Conservation (phyloP, 2,797 vertebrate species). For the Craterocephalus amniculus region DNA sequence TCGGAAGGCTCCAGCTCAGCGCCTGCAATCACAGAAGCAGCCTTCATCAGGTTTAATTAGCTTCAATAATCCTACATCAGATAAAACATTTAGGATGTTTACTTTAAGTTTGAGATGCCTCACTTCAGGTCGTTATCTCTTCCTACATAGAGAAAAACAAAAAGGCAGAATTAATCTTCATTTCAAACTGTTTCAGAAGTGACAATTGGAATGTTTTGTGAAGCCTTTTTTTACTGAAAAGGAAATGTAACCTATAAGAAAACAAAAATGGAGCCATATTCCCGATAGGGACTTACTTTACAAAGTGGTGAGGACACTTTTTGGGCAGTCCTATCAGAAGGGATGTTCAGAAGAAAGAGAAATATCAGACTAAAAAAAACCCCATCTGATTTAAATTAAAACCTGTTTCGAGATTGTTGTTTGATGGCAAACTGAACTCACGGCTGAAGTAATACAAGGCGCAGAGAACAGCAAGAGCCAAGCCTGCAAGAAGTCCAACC, state of each 20-base stretch:
- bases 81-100: slow-evolving; percentile 1
- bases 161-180: neutral
- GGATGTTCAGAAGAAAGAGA: neutral
- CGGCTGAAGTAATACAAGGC: slow-evolving; percentile 80
- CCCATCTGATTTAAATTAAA: neutral
- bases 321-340: slow-evolving; percentile 76
- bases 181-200: neutral
- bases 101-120: slow-evolving; percentile 14
- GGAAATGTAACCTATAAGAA: neutral
- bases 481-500: slow-evolving; percentile 48
- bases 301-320: slow-evolving; percentile 80
- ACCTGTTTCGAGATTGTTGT: neutral
- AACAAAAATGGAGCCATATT: neutral
- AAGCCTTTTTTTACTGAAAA: neutral
- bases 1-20: neutral
- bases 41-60: neutral
- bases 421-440: slow-evolving; percentile 60
- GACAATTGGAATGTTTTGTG: neutral
- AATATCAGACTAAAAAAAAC: neutral
- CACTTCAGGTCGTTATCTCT: slow-evolving; percentile 20
- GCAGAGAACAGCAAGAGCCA: slow-evolving; percentile 61
- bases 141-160: slow-evolving; percentile 39
- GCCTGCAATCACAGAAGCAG: slow-evolving; percentile 32
- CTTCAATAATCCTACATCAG: neutral
- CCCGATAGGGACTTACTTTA: slow-evolving; percentile 68